Conservation (phyloP, 1,140 invertebrate genomes). For the Drosophila auraria region DNA sequence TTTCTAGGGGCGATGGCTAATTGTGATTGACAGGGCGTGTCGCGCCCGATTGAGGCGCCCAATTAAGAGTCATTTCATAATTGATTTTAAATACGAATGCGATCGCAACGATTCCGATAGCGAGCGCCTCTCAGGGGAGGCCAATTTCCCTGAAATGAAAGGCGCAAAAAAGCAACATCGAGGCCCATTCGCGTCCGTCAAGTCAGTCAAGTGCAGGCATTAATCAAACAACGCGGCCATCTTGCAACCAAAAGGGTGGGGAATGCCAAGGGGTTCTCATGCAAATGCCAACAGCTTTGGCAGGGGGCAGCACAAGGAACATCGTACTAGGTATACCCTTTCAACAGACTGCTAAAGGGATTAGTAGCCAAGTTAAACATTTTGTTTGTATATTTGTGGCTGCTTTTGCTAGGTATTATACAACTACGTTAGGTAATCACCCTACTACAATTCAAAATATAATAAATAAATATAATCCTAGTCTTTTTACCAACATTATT, state of each 20-base stretch:
- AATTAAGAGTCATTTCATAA: conserved; percentile 78
- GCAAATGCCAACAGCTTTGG: conserved; percentile 54
- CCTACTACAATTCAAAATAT: not conserved
- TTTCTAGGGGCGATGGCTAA: conserved; percentile 67
- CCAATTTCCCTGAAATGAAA: conserved; percentile 36
- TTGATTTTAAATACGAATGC: conserved; percentile 72
- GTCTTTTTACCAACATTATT: not conserved
- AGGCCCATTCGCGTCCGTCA: conserved; percentile 31
- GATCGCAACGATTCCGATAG: conserved; percentile 12
- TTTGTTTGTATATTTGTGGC: not conserved
- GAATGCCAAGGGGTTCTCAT: conserved; percentile 12
- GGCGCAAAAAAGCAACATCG: conserved; percentile 31
- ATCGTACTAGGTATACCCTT: conserved; percentile 13
- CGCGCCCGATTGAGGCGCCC: conserved; percentile 77
- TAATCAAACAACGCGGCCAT: conserved; percentile 69
- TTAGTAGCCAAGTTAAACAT: not conserved
- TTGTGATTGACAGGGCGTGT: conserved; percentile 82
- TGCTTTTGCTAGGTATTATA: not conserved
- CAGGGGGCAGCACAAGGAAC: conserved; percentile 1
- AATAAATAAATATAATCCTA: not conserved
- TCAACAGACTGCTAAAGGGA: not conserved
- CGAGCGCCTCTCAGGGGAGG: conserved; percentile 23
- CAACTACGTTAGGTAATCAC: not conserved
- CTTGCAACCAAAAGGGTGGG: conserved; percentile 30
- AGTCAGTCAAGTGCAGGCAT: conserved; percentile 77